Evolutionary conservation across 2,113 vertebrate species (phyloP).

Genomic region (Malaclemys terrapin): DNA sequence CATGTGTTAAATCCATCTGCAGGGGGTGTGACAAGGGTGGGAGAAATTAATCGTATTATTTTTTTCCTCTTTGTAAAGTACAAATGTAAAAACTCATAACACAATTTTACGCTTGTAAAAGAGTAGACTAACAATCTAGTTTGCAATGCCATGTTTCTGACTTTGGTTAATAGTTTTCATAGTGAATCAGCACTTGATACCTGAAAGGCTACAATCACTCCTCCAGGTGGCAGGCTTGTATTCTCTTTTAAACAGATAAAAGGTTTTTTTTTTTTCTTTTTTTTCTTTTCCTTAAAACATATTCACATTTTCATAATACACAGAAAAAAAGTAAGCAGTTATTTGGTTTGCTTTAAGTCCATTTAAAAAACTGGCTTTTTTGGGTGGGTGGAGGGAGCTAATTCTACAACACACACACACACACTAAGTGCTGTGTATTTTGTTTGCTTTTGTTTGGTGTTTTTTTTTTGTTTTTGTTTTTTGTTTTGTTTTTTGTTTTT

Average conservation of each 20-base stretch:
- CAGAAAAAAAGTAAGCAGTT: constrained; percentile 84
- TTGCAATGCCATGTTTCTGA: constrained; percentile 91
- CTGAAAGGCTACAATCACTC: constrained; percentile 83
- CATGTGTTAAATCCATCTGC: constrained; percentile 33
- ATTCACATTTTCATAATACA: constrained; percentile 83
- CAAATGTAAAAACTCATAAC: constrained; percentile 94
- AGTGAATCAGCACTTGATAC: constrained; percentile 88
- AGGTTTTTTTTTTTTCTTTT: constrained; percentile 69
- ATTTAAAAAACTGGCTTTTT: constrained; percentile 86
- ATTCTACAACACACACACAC: constrained; percentile 85
- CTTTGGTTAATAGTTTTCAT: constrained; percentile 98
- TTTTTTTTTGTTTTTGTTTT: background rate
- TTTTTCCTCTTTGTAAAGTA: constrained; percentile 81
- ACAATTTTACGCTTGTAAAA: constrained; percentile 88
- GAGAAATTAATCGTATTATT: constrained; percentile 69
- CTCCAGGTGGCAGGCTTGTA: constrained; percentile 88
- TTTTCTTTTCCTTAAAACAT: constrained; percentile 79
- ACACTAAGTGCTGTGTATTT: constrained; percentile 81
- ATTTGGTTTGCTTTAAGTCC: constrained; percentile 91
- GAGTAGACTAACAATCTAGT: constrained; percentile 81
- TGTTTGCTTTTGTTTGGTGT: background rate
- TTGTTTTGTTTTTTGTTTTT: constrained; percentile 60
- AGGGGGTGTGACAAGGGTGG: constrained; percentile 46
- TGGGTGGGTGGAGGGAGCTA: constrained; percentile 48
- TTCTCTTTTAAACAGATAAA: constrained; percentile 84